A percentile compares a stretch with the other conserved stretches of the same genome.
Conservation (phyloP, 2,113 vertebrate genomes). For the Laterallus jamaicensis region DNA sequence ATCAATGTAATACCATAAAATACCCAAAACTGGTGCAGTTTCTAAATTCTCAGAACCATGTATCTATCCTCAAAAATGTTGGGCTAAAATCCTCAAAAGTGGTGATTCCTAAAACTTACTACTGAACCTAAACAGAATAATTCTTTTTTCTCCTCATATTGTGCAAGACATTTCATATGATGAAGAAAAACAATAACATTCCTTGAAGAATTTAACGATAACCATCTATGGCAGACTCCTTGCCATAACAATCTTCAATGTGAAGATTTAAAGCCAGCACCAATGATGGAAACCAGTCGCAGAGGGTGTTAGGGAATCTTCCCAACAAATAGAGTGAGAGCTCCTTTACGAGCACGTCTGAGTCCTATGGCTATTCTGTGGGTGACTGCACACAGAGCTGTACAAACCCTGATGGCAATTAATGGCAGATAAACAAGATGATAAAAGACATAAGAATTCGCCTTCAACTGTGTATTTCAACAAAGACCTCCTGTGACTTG, state of each 20-base stretch:
- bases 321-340: neutral
- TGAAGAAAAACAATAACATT: neutral
- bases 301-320: neutral
- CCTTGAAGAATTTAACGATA: neutral
- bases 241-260: neutral
- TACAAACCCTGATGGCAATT: neutral
- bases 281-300: neutral
- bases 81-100: neutral
- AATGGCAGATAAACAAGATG: neutral
- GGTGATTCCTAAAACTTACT: neutral
- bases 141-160: rapidly evolving
- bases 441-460: neutral
- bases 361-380: neutral
- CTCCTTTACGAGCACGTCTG: neutral
- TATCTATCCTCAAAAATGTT: neutral
- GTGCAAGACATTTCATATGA: neutral
- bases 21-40: neutral
- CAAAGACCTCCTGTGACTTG: neutral
- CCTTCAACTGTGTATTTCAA: neutral
- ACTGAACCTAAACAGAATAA: neutral
- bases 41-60: neutral
- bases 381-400: neutral
- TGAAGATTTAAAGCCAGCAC: neutral
- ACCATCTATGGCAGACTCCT: neutral
- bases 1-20: neutral